A percentile compares a stretch with the other conserved stretches of the same genome.
phyloP scores from a whole-genome alignment of 2,888 invertebrate species.

The Eutolmus rufibarbis region DNA sequence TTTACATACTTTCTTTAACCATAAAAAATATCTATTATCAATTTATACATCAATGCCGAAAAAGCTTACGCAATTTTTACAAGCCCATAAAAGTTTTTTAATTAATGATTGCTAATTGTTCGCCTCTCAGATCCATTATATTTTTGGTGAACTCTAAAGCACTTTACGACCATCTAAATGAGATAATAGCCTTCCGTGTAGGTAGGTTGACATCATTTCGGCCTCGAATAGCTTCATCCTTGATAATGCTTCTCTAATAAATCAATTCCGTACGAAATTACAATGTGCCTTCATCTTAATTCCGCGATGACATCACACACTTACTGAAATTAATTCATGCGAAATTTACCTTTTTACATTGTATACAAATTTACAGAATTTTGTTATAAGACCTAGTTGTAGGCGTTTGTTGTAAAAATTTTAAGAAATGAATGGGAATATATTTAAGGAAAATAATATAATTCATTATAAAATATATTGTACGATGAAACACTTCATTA shows the following conservation, averaged over 20 bases:
- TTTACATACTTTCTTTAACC: neutral
- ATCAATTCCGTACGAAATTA: neutral
- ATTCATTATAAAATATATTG: neutral
- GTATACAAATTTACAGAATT: neutral
- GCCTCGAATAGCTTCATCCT: neutral
- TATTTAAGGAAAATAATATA: neutral
- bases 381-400: neutral
- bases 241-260: neutral
- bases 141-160: neutral
- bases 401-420: neutral
- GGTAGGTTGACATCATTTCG: neutral
- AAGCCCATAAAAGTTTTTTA: neutral
- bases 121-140: neutral
- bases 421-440: neutral
- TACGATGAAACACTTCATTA: neutral
- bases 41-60: neutral
- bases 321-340: neutral
- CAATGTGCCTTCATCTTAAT: neutral
- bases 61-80: neutral
- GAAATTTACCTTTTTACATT: neutral
- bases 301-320: neutral
- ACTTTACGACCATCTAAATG: neutral
- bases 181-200: neutral
- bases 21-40: neutral
- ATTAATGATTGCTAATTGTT: neutral